Conservation (phyloP, 2,888 invertebrate genomes). For the Erebia palarica region DNA sequence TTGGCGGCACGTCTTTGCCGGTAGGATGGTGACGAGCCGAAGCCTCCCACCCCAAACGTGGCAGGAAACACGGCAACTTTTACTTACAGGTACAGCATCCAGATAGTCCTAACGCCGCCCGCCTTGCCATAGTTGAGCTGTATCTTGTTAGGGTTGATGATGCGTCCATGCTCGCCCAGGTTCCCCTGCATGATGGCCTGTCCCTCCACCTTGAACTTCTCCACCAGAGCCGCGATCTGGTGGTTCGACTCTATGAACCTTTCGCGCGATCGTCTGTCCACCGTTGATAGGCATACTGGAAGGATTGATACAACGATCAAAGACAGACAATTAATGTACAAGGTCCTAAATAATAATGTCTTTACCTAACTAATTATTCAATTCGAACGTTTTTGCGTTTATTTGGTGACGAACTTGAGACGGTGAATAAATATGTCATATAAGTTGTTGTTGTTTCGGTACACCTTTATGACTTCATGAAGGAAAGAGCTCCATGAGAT, state of each 20-base stretch:
- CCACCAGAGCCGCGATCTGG: conserved; percentile 95
- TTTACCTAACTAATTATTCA: neutral
- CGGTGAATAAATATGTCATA: too few species aligned
- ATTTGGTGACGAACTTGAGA: too few species aligned
- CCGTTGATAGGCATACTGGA: conserved; percentile 83
- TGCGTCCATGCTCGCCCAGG: conserved; percentile 80
- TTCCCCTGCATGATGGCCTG: conserved; percentile 87
- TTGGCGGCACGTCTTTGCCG: too few species aligned
- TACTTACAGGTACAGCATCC: conserved; percentile 86
- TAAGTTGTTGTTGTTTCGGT: too few species aligned
- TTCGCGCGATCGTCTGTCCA: conserved; percentile 89
- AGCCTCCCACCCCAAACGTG: too few species aligned
- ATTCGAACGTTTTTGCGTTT: neutral
- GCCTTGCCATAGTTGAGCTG: conserved; percentile 90
- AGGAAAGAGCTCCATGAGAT: too few species aligned
- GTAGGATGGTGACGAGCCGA: too few species aligned
- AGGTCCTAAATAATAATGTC: neutral
- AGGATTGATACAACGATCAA: conserved; percentile 15
- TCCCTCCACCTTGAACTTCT: conserved; percentile 94
- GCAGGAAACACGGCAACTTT: too few species aligned
- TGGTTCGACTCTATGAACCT: conserved; percentile 96
- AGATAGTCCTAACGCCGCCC: conserved; percentile 85
- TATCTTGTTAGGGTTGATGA: conserved; percentile 86
- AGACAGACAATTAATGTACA: neutral
- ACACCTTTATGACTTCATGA: too few species aligned